These are phyloP conservation scores for Leptopilina syphax DNA, from an alignment of 2,888 invertebrate genomes.

Conservation along the genomic window DNA sequence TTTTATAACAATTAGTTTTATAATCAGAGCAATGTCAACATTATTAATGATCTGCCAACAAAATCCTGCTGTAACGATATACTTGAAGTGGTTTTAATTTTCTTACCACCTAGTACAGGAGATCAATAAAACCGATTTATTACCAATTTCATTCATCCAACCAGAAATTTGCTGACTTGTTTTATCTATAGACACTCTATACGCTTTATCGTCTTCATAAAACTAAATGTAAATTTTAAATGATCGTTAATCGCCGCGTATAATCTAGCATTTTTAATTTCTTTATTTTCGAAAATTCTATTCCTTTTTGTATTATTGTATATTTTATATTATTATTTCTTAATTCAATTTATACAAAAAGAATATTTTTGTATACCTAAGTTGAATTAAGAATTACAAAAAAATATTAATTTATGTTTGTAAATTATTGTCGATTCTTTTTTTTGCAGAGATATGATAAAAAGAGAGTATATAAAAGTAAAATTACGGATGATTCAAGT, in stretches of 20 bases:
- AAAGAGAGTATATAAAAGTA: not conserved
- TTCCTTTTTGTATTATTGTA: too few species aligned
- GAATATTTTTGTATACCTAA: too few species aligned
- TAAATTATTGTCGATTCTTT: too few species aligned
- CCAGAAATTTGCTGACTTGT: conserved; percentile 26
- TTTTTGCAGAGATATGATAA: too few species aligned
- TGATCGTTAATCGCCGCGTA: not conserved
- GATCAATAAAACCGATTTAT: conserved; percentile 40
- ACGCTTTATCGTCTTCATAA: conserved; percentile 26
- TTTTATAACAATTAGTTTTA: conserved; percentile 13
- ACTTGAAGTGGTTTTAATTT: conserved; percentile 33
- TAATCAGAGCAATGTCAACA: conserved; percentile 19
- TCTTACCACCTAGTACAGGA: conserved; percentile 24
- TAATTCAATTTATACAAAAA: too few species aligned
- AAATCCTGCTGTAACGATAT: conserved; percentile 10
- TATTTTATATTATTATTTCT: too few species aligned
- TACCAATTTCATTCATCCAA: conserved; percentile 34
- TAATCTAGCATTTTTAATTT: conserved; percentile 21
- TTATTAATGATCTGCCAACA: conserved; percentile 40
- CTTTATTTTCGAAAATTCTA: not conserved
- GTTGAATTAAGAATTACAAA: too few species aligned
- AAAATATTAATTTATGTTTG: too few species aligned
- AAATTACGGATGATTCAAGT: conserved; percentile 2
- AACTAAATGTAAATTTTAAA: conserved; percentile 23
- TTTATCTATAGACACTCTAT: conserved; percentile 22